Percentiles rank a stretch among this genome's conserved stretches.
Evolutionary conservation across 2,888 invertebrate species (phyloP).

Genomic region (Argyra leucocephala): DNA sequence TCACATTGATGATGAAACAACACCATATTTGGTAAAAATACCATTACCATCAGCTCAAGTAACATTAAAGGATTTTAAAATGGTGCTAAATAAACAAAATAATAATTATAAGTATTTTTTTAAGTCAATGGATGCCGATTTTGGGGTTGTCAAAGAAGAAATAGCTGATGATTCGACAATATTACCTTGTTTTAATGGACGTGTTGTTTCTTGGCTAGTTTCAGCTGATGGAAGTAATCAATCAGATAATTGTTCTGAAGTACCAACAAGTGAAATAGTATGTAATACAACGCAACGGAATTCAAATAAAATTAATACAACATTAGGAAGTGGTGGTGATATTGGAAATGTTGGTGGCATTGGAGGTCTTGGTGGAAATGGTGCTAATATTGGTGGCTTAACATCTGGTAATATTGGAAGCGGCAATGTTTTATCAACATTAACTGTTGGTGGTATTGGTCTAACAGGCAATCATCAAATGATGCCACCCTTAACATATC

Average conservation of each 20-base stretch:
- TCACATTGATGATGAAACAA: constrained; percentile 98
- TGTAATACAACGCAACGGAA: constrained; percentile 23
- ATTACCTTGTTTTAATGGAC: constrained; percentile 93
- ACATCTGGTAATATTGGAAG: constrained; percentile 19
- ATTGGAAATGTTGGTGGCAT: too few relatives aligned
- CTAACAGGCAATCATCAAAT: constrained; percentile 32
- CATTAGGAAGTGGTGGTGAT: constrained; percentile 14
- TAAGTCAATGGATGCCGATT: constrained; percentile 99
- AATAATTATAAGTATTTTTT: constrained; percentile 99
- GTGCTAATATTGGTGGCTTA: constrained; percentile 17
- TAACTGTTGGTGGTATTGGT: constrained; percentile 23
- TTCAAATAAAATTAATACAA: constrained; percentile 23
- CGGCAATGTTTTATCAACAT: constrained; percentile 20
- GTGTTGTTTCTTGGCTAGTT: constrained; percentile 93
- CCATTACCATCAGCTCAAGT: constrained; percentile 93
- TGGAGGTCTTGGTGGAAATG: constrained; percentile 20
- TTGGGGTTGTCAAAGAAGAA: constrained; percentile 98
- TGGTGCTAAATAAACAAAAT: constrained; percentile 82
- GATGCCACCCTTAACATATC: constrained; percentile 53
- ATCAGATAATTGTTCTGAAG: constrained; percentile 46
- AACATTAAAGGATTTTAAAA: constrained; percentile 95
- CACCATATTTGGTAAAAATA: constrained; percentile 97
- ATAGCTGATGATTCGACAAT: constrained; percentile 92
- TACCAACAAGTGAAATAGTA: constrained; percentile 39
- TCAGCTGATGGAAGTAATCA: constrained; percentile 72